phyloP scores from a whole-genome alignment of 2,888 invertebrate genomes.

The Homarus gammarus region DNA sequence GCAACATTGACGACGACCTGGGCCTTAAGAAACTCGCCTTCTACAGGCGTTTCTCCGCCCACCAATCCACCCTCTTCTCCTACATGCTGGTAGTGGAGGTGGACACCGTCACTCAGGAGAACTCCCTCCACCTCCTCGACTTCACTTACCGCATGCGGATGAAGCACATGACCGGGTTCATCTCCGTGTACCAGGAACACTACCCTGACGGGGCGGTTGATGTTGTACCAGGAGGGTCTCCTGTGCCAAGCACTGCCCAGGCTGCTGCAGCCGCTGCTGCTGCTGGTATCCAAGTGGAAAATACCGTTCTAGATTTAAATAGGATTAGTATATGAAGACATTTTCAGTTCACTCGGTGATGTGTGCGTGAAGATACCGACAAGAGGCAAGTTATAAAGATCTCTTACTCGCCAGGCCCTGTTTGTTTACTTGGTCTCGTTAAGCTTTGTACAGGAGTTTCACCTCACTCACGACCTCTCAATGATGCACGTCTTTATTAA shows the following conservation, averaged over 20 bases:
- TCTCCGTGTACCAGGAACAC: slow-evolving; percentile 58
- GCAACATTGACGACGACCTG: slow-evolving; percentile 44
- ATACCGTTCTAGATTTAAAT: background rate
- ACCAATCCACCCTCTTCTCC: slow-evolving; percentile 41
- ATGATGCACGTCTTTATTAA: no score
- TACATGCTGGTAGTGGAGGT: slow-evolving; percentile 51
- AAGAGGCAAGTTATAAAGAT: no score
- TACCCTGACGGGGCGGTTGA: background rate
- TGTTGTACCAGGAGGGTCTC: background rate
- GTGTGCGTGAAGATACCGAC: no score
- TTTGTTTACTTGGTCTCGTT: no score
- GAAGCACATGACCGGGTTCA: slow-evolving; percentile 47
- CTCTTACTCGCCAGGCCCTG: no score
- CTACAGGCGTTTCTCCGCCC: slow-evolving; percentile 38
- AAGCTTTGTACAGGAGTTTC: no score
- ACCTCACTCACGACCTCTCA: no score
- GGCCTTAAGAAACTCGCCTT: slow-evolving; percentile 49
- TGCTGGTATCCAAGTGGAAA: background rate
- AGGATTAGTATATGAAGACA: background rate
- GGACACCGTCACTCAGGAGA: slow-evolving; percentile 58
- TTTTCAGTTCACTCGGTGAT: no score
- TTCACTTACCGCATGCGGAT: slow-evolving; percentile 60
- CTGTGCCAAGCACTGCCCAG: background rate
- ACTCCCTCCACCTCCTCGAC: slow-evolving; percentile 55
- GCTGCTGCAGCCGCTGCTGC: background rate